Conservation (phyloP, 1,140 invertebrate genomes). For the Lycorma delicatula region DNA sequence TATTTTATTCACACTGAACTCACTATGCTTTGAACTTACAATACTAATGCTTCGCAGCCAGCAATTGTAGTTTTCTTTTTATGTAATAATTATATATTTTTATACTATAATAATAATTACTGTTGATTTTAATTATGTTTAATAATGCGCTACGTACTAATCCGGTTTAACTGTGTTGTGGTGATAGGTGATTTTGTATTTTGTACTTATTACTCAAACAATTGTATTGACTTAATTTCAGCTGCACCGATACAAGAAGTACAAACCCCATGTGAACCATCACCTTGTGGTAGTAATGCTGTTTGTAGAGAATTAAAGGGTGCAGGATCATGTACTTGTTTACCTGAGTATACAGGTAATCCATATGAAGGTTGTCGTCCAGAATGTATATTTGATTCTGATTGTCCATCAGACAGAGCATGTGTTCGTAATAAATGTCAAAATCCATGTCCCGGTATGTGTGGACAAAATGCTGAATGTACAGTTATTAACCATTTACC, state of each 20-base stretch:
- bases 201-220: too few species aligned
- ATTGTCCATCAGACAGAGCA: slow-evolving; percentile 51
- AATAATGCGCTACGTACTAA: too few species aligned
- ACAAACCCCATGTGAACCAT: slow-evolving; percentile 52
- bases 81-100: too few species aligned
- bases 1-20: too few species aligned
- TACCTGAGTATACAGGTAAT: slow-evolving; percentile 50
- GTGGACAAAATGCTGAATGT: slow-evolving; percentile 55
- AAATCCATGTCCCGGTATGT: slow-evolving; percentile 59
- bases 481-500: slow-evolving; percentile 58
- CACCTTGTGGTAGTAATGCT: slow-evolving; percentile 65
- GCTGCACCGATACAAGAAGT: slow-evolving; percentile 23
- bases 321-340: slow-evolving; percentile 57
- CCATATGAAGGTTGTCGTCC: slow-evolving; percentile 50
- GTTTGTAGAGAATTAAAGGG: slow-evolving; percentile 54
- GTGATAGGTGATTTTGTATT: too few species aligned
- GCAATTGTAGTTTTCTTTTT: too few species aligned
- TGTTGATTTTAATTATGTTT: too few species aligned
- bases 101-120: too few species aligned
- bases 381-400: slow-evolving; percentile 56
- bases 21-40: too few species aligned
- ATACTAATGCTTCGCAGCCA: too few species aligned
- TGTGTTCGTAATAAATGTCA: slow-evolving; percentile 56
- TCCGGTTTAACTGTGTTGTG: too few species aligned
- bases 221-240: slow-evolving; percentile 14